Evolutionary conservation across 2,888 invertebrate species (phyloP).

Genomic region (Apotomis betuletana): DNA sequence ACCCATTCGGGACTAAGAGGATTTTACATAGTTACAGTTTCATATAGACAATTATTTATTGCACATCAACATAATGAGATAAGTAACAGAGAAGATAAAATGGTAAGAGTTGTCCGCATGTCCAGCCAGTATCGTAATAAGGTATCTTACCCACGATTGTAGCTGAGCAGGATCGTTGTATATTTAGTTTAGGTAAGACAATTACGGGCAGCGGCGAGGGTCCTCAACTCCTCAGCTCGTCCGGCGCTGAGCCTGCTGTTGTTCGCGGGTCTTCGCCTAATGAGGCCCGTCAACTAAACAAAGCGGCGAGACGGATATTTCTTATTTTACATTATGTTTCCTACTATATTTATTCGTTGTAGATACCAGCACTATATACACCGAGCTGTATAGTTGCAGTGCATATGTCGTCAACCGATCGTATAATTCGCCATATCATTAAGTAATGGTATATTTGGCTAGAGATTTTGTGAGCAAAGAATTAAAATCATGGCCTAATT

Average conservation of each 20-base stretch:
- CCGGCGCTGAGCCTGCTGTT: constrained; percentile 24
- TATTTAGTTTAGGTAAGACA: constrained; percentile 20
- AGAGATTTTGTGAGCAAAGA: too few species aligned
- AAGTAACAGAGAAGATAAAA: not conserved
- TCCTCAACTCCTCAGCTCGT: not conserved
- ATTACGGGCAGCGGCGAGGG: constrained; percentile 20
- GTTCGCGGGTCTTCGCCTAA: constrained; percentile 26
- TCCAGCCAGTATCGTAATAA: not conserved
- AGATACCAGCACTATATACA: too few species aligned
- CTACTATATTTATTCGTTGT: too few species aligned
- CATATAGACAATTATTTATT: too few species aligned
- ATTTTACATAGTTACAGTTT: too few species aligned
- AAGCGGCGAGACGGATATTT: constrained; percentile 2
- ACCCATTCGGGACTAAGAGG: too few species aligned
- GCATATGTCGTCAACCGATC: too few species aligned
- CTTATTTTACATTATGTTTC: not conserved
- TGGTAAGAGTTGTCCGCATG: not conserved
- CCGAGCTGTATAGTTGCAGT: too few species aligned
- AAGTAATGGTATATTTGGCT: too few species aligned
- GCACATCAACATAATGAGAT: too few species aligned
- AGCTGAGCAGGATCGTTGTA: constrained; percentile 6
- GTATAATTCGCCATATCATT: too few species aligned
- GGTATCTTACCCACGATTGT: not conserved
- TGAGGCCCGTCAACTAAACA: constrained; percentile 23
- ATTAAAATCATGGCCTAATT: too few species aligned